These are phyloP conservation scores for Crossaster papposus DNA, from an alignment of 53 echinoderm and acorn worm species.

Conservation along the genomic window DNA sequence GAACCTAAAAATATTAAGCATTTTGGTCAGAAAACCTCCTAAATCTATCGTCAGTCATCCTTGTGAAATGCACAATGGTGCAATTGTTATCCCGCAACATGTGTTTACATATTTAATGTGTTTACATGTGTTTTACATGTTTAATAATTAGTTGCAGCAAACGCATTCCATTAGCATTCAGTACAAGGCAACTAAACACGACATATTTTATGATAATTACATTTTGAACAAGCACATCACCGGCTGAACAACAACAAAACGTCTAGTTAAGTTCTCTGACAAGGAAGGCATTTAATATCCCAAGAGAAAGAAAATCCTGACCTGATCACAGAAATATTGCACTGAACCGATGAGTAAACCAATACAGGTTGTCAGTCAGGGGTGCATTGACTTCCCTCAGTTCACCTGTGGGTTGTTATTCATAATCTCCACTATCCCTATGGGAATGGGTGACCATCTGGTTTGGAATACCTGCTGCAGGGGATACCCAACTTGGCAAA, in stretches of 20 bases:
- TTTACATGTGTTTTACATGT: too few species aligned
- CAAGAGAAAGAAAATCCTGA: not conserved
- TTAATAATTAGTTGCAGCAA: too few species aligned
- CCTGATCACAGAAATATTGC: not conserved
- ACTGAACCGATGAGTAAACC: slow-evolving; percentile 3
- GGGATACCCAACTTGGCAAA: not conserved
- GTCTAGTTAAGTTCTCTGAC: not conserved
- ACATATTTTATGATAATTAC: not conserved
- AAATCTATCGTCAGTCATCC: too few species aligned
- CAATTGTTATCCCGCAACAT: too few species aligned
- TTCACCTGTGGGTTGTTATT: slow-evolving; percentile 3
- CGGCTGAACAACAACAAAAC: too few species aligned
- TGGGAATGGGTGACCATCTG: not conserved
- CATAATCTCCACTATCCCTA: not conserved
- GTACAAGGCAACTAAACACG: too few species aligned
- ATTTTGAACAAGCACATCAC: not conserved
- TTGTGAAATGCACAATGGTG: not conserved
- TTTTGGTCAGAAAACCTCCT: not conserved
- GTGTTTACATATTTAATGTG: too few species aligned
- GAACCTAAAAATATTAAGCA: not conserved
- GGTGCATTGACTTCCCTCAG: slow-evolving; percentile 4
- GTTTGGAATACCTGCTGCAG: not conserved
- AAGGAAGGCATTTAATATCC: slow-evolving; percentile 18
- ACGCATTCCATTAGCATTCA: too few species aligned
- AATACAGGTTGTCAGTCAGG: not conserved